Evolutionary conservation across 2,797 vertebrate genomes (phyloP), one percentile per base, ranked within the genome.

Genomic region (Acrossocheilus wenchowensis): DNA sequence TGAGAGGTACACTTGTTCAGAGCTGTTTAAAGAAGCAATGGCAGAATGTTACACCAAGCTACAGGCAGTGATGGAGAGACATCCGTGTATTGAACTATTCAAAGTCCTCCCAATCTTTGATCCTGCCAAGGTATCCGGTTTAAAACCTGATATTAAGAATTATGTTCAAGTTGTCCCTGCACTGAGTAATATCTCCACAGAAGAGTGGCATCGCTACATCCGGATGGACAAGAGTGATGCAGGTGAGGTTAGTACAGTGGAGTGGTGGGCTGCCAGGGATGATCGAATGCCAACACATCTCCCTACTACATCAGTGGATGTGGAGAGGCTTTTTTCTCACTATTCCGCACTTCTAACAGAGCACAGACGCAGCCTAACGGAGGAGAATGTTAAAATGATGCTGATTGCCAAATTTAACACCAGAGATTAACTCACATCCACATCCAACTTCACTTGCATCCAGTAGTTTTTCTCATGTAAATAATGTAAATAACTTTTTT

Each of bases 261-360:
- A 68, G 39, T 23, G 26, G 39, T 34, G 54, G 83, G 45, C 30
- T 48, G 54, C n/a, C 23, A 34, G 15, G 50, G 48, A 52, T 39
- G 75, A 77, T 26, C 15, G 10, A 78, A 60, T 60, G 77, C 30
- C 41, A 62, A 36, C 39, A 50, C 43, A 57, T 48, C 82, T 84
- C 23, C 71, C 82, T 36, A 74, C 82, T 60, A 83, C 54, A n/a
- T 75, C 52, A 73, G 54, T 75, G 71, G 82, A 84, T 36, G 71
- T 45, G 39, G 71, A 83, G 69, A 83, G 69, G 39, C 82, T 83
- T 73, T 83, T 84, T 54, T 57, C 68, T 8, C 68, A 72, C 6
- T 69, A 41, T 39, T 11, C 17, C 7, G 15, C n/a, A 4, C 68
- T 83, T 48, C 34, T 73, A 10, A 83, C 12, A 71, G 48, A 82